Evolutionary conservation across 2,797 vertebrate genomes (phyloP).

Genomic region (Gorsachius magnificus): DNA sequence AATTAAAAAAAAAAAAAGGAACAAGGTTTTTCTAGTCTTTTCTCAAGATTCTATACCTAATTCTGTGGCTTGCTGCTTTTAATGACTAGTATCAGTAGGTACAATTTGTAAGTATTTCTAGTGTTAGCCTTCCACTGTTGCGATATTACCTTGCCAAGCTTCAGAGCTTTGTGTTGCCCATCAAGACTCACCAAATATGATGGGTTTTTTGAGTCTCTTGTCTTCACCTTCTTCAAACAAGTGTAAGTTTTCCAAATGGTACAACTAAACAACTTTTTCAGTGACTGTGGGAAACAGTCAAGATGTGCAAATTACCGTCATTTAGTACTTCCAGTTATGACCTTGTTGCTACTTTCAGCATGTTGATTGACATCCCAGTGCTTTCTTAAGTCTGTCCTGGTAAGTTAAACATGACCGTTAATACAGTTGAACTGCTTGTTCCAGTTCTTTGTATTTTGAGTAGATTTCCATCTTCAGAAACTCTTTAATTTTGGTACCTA

Average conservation of each 20-base stretch:
- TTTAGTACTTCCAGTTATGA: background rate
- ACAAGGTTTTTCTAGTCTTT: background rate
- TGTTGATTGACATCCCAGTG: background rate
- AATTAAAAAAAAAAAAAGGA: background rate
- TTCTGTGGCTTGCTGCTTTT: background rate
- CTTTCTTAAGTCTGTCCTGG: background rate
- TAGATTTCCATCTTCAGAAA: background rate
- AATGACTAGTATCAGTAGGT: background rate
- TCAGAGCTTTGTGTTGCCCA: background rate
- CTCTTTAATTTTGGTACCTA: background rate
- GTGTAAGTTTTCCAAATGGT: background rate
- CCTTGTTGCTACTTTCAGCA: slow-evolving; percentile 7
- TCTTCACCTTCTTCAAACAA: background rate
- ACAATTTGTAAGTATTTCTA: background rate
- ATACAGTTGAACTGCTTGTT: background rate
- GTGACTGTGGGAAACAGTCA: slow-evolving; percentile 20
- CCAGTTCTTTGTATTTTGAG: background rate
- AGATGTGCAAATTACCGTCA: background rate
- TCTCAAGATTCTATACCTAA: background rate
- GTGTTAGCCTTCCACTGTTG: background rate
- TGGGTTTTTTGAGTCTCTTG: background rate
- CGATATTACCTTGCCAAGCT: background rate
- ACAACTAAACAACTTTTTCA: background rate
- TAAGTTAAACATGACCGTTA: slow-evolving; percentile 5
- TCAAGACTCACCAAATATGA: background rate